Conservation (phyloP, 1,140 invertebrate species). For the Zaprionus ghesquierei region DNA sequence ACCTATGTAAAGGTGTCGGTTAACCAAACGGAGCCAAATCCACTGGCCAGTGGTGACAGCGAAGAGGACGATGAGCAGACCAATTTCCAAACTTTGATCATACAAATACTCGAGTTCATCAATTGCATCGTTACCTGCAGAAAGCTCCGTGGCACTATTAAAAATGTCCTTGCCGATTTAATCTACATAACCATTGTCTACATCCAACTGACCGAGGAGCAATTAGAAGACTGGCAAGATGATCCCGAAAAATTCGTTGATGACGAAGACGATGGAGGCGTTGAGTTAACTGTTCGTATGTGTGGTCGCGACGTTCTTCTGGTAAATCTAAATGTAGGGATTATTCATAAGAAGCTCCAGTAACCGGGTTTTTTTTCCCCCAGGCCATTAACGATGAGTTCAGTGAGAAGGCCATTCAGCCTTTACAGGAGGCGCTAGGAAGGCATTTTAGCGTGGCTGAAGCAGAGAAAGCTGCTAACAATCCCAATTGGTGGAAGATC, state of each 20-base stretch:
- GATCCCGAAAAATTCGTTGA: conserved; percentile 91
- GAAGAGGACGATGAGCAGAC: conserved; percentile 86
- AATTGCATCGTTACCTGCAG: conserved; percentile 86
- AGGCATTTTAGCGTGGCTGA: conserved; percentile 86
- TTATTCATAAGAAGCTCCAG: neutral
- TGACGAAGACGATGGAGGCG: conserved; percentile 89
- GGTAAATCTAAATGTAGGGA: conserved; percentile 36
- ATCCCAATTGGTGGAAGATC: conserved; percentile 89
- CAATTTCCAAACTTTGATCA: conserved; percentile 90
- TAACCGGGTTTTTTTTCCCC: neutral
- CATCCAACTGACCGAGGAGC: conserved; percentile 89
- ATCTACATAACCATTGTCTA: conserved; percentile 89
- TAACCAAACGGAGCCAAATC: conserved; percentile 73
- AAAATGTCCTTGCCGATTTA: conserved; percentile 87
- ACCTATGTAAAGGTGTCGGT: conserved; percentile 79
- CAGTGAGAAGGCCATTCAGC: conserved; percentile 85
- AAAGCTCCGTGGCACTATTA: conserved; percentile 86
- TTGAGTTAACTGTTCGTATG: conserved; percentile 89
- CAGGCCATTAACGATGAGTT: conserved; percentile 87
- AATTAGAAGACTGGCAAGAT: conserved; percentile 87
- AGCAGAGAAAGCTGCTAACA: conserved; percentile 83
- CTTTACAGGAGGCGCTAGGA: conserved; percentile 86
- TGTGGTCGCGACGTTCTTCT: conserved; percentile 89
- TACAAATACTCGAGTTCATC: conserved; percentile 91
- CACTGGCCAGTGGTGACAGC: conserved; percentile 57